Conservation (phyloP, 2,113 vertebrate species). For the Oreochromis spilurus region DNA sequence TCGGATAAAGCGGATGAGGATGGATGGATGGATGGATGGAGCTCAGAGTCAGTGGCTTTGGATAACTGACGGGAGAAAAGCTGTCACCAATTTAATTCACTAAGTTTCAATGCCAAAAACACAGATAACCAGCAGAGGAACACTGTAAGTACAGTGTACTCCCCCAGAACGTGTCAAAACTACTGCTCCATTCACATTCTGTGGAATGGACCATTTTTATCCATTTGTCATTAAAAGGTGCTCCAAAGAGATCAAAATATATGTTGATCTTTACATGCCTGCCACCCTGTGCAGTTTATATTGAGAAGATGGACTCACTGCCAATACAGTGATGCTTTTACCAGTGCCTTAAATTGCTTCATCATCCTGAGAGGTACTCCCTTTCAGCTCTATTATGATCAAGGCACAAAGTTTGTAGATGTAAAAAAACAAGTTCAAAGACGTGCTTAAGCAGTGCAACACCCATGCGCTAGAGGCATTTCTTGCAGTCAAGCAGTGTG, state of each 20-base stretch:
- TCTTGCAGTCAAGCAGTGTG: not conserved
- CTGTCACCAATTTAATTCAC: not conserved
- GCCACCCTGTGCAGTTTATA: not conserved
- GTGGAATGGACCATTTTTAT: not conserved
- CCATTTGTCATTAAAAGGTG: not conserved
- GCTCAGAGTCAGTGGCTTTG: not conserved
- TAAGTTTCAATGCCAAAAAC: not conserved
- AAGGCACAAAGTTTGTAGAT: not conserved
- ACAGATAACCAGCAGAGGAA: not conserved
- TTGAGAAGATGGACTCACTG: not conserved
- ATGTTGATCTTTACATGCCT: not conserved
- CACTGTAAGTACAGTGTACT: not conserved
- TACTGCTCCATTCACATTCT: not conserved
- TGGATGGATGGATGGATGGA: no score
- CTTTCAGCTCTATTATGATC: not conserved
- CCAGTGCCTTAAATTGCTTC: not conserved
- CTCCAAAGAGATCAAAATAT: not conserved
- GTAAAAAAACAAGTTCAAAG: not conserved
- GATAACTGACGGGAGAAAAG: not conserved
- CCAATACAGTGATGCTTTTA: not conserved
- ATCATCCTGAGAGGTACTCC: not conserved
- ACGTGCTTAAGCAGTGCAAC: not conserved
- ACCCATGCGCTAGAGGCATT: not conserved
- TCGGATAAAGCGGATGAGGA: no score
- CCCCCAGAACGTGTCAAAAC: not conserved